Conservation (phyloP, 2,888 invertebrate genomes). For the Nymphalis urticae region DNA sequence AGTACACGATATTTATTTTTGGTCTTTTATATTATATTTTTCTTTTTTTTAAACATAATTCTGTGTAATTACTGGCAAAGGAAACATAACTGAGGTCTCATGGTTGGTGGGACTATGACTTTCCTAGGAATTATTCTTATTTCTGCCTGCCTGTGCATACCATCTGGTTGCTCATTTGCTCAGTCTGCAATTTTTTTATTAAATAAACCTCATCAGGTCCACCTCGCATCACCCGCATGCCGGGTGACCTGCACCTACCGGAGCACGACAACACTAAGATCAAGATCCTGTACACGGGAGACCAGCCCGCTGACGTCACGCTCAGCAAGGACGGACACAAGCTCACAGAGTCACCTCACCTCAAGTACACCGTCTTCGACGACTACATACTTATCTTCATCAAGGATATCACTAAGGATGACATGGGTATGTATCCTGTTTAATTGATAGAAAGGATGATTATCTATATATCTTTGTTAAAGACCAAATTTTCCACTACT, state of each 20-base stretch:
- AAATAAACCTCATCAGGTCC: slow-evolving; percentile 82
- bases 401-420: slow-evolving; percentile 93
- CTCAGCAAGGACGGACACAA: slow-evolving; percentile 91
- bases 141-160: too few species aligned
- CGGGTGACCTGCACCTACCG: slow-evolving; percentile 93
- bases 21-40: neutral
- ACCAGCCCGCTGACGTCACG: slow-evolving; percentile 95
- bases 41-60: too few species aligned
- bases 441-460: neutral
- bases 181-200: neutral
- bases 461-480: too few species aligned
- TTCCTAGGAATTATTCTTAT: too few species aligned
- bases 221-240: slow-evolving; percentile 94
- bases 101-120: too few species aligned
- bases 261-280: slow-evolving; percentile 98
- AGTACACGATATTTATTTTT: slow-evolving; percentile 56
- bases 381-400: slow-evolving; percentile 98
- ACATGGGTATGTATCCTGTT: slow-evolving; percentile 85
- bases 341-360: slow-evolving; percentile 86
- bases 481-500: too few species aligned
- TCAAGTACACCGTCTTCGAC: slow-evolving; percentile 96
- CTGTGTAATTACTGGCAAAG: too few species aligned
- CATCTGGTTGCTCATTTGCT: too few species aligned
- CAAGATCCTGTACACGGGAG: slow-evolving; percentile 97
- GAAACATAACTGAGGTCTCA: too few species aligned